Conservation (phyloP, 2,888 invertebrate genomes). For the Philereme vetulata region DNA sequence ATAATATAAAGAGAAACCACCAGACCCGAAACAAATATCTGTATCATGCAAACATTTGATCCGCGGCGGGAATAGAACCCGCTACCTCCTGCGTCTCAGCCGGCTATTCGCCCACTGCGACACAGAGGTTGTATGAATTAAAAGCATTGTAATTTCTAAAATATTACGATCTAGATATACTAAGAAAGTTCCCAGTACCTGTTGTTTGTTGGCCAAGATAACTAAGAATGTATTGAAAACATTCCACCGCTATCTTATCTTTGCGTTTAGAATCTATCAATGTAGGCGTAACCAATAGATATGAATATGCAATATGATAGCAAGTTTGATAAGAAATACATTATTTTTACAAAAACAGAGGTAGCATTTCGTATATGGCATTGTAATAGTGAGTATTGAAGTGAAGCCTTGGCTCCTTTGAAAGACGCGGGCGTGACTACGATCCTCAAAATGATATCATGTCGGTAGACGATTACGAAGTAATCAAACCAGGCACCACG, state of each 20-base stretch:
- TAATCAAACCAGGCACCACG: conserved; percentile 64
- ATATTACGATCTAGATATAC: too few species aligned
- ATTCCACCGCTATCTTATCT: neutral
- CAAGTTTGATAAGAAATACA: neutral
- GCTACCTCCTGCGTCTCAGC: too few species aligned
- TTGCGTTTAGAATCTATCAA: neutral
- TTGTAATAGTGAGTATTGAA: conserved; percentile 34
- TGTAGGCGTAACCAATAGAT: neutral
- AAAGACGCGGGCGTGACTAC: conserved; percentile 67
- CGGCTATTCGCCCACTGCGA: too few species aligned
- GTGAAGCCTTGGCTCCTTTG: conserved; percentile 57
- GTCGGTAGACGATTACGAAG: conserved; percentile 71
- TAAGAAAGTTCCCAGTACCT: too few species aligned
- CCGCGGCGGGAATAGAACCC: too few species aligned
- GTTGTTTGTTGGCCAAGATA: neutral
- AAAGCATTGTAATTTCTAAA: too few species aligned
- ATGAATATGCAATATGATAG: neutral
- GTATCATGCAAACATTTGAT: too few species aligned
- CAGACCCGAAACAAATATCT: too few species aligned
- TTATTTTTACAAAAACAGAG: conserved; percentile 2
- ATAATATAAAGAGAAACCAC: too few species aligned
- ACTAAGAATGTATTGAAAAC: neutral
- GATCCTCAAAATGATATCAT: conserved; percentile 76
- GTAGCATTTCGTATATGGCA: conserved; percentile 21
- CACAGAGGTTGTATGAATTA: too few species aligned